phyloP scores from a whole-genome alignment of 2,113 vertebrate species.

The Pleuronectes platessa region DNA sequence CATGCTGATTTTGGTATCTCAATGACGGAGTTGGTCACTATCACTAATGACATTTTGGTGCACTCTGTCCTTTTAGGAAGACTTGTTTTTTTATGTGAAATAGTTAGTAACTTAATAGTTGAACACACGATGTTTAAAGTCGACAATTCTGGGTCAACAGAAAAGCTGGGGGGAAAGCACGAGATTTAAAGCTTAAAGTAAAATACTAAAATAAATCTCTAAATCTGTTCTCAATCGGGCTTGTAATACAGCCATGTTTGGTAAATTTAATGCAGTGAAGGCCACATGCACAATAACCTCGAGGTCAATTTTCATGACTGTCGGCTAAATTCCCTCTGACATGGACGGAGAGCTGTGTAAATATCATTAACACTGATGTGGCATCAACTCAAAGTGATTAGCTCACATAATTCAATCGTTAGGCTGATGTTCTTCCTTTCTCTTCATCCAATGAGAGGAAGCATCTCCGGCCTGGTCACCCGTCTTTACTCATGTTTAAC shows the following conservation, averaged over 20 bases:
- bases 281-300: conserved; percentile 1
- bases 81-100: conserved; percentile 16
- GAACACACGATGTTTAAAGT: conserved; percentile 16
- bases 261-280: conserved; percentile 24
- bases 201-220: conserved; percentile 73
- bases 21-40: neutral
- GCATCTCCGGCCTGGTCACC: neutral
- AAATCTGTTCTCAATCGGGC: conserved; percentile 72
- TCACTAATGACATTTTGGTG: neutral
- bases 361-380: conserved; percentile 29
- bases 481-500: neutral
- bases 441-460: conserved; percentile 39
- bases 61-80: neutral
- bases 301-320: conserved; percentile 16
- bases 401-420: conserved; percentile 36
- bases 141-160: conserved; percentile 51
- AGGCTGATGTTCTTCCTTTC: conserved; percentile 30
- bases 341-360: neutral
- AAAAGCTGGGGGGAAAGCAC: conserved; percentile 33
- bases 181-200: conserved; percentile 63
- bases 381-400: conserved; percentile 33
- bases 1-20: neutral
- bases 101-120: neutral
- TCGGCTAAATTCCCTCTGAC: conserved; percentile 23
- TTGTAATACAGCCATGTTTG: conserved; percentile 44